Base-by-base conservation (phyloP, 2,113 vertebrate species). In the Leucosticte australis region DNA sequence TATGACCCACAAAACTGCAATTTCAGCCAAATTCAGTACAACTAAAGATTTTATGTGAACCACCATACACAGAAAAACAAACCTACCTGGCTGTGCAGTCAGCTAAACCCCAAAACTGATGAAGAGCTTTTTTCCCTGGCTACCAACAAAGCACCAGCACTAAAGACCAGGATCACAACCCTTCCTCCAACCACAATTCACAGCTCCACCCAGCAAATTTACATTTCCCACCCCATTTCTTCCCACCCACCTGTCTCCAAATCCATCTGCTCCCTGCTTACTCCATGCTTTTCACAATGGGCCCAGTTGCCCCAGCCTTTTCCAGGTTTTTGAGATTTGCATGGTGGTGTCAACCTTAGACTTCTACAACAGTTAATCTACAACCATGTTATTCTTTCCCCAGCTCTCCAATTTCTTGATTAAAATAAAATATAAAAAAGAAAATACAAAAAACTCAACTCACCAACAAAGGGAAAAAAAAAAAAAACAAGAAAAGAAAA, bases 31-130 rank as follows among this genome's bases (percentile, higher is more conserved):
- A 56, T n/a, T 26, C 22, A 56, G 15, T 4, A 2, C 17, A 46
- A 53, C 4, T 42, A 15, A 74, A 87, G 4, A 53, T 31, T 20
- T 41, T n/a, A n/a, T 35, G 19, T 7, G 60, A 78, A 79, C 19
- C 15, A 18, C 15, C 2, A 2, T 4, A 53, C 0, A 0, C 1
- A 49, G 4, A 20, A 89, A 19, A 11, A 33, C 28, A 39, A 41
- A 76, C 69, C 11, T 82, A 90, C 88, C 76, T 79, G 53, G 3
- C 21, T 0, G 0, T 0, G 1, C 8, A 11, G 3, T 24, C 31
- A 30, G 9, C 28, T 46, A 37, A 75, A 42, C 6, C 27, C 26
- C 19, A 49, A 28, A 41, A 19, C 0, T 14, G 2, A 24, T 0
- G 1, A 75, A 14, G 13, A 90, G 13, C 8, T 23, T 90, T 41